phyloP scores from a whole-genome alignment of 2,113 vertebrate species.

The Silurus asotus region DNA sequence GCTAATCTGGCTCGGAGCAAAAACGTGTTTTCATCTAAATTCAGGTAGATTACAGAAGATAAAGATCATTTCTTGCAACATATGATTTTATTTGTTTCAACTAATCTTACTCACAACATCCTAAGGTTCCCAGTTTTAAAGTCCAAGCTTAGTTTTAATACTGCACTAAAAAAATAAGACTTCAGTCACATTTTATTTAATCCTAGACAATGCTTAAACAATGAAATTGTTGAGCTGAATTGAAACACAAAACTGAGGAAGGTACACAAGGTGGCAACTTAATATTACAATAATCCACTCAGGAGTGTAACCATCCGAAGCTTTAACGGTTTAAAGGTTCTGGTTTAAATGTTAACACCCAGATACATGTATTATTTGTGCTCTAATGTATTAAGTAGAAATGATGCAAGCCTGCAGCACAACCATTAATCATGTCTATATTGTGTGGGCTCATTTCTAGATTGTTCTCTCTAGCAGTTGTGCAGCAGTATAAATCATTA shows the following conservation, averaged over 20 bases:
- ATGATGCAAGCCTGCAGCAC: neutral
- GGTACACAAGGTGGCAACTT: neutral
- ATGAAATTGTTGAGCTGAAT: neutral
- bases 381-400: neutral
- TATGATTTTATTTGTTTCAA: neutral
- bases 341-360: neutral
- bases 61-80: neutral
- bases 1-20: neutral
- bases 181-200: neutral
- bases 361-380: neutral
- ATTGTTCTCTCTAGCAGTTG: neutral
- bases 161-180: neutral
- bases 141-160: neutral
- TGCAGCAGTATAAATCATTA: slow-evolving; percentile 15
- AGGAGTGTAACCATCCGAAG: neutral
- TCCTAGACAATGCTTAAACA: neutral
- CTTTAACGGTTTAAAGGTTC: neutral
- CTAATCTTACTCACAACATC: neutral
- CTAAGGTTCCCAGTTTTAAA: neutral
- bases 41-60: neutral
- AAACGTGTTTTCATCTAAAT: slow-evolving; percentile 5
- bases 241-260: neutral
- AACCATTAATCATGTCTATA: neutral
- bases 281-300: neutral
- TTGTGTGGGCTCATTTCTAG: slow-evolving; percentile 2